Percentiles rank a stretch among this genome's conserved stretches.
Conservation (phyloP, 2,888 invertebrate species). For the Tricholauxania praeusta region DNA sequence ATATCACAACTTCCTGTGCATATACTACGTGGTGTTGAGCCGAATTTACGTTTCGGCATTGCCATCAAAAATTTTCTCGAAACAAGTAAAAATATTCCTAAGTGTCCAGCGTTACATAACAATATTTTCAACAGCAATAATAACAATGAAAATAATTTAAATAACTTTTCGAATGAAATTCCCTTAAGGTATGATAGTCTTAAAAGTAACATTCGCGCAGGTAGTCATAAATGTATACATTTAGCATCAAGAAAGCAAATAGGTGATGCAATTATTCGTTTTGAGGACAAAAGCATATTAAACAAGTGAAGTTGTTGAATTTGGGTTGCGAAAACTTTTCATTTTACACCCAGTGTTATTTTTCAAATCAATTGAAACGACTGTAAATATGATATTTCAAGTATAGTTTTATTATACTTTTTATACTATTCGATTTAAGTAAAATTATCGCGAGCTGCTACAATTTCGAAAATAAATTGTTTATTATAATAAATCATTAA, state of each 20-base stretch:
- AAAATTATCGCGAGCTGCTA: too few species aligned
- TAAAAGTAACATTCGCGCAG: conserved; percentile 42
- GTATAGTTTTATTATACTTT: too few species aligned
- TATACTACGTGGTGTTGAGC: conserved; percentile 84
- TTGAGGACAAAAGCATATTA: conserved; percentile 65
- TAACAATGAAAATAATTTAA: conserved; percentile 39
- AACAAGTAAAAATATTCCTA: conserved; percentile 50
- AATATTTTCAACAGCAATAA: conserved; percentile 31
- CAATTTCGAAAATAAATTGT: too few species aligned
- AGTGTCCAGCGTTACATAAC: conserved; percentile 48
- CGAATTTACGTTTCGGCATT: conserved; percentile 73
- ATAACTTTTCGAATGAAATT: conserved; percentile 47
- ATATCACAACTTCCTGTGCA: conserved; percentile 74
- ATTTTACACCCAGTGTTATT: too few species aligned
- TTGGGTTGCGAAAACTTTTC: not conserved
- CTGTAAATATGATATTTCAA: too few species aligned
- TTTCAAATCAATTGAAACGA: too few species aligned
- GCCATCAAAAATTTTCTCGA: conserved; percentile 66
- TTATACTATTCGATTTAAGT: too few species aligned
- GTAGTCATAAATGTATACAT: conserved; percentile 68
- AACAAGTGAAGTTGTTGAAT: conserved; percentile 53
- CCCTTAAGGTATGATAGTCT: conserved; percentile 48
- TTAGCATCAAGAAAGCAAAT: conserved; percentile 70
- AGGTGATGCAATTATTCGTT: conserved; percentile 67
- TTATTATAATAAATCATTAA: too few species aligned